Conservation (phyloP, 2,797 vertebrate genomes). For the Loriculus beryllinus region DNA sequence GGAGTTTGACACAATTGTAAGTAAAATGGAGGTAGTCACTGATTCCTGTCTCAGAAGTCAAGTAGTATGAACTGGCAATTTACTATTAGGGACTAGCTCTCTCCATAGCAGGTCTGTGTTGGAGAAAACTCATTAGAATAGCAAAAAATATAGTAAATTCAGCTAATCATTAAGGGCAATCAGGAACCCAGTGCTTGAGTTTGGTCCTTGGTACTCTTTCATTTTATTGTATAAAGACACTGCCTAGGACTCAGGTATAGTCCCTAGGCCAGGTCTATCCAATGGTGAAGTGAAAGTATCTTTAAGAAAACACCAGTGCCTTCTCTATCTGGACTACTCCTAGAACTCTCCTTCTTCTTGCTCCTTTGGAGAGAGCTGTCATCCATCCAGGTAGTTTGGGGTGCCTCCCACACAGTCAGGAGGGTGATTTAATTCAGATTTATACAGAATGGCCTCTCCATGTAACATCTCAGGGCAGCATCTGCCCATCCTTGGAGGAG, state of each 20-base stretch:
- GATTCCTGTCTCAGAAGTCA: neutral
- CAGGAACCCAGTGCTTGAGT: neutral
- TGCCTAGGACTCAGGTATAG: neutral
- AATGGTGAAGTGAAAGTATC: neutral
- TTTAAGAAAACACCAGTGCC: neutral
- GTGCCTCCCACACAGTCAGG: neutral
- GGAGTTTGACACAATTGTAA: neutral
- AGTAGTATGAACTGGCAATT: neutral
- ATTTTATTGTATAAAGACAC: neutral
- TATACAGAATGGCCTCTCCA: neutral
- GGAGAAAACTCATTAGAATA: neutral
- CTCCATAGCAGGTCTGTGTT: neutral
- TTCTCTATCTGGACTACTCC: neutral
- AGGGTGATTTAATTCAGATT: neutral
- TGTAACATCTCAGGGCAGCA: neutral
- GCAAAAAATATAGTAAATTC: neutral
- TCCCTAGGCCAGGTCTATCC: neutral
- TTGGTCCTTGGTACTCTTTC: neutral
- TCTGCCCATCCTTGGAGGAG: neutral
- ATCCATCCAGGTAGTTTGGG: neutral
- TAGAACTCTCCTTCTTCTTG: neutral
- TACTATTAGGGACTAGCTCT: neutral
- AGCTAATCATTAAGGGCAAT: neutral
- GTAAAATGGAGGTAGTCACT: neutral
- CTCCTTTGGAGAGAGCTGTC: neutral